Base-by-base conservation (phyloP, 64 coral and sea anemone species). In the Stichodactyla mertensii region DNA sequence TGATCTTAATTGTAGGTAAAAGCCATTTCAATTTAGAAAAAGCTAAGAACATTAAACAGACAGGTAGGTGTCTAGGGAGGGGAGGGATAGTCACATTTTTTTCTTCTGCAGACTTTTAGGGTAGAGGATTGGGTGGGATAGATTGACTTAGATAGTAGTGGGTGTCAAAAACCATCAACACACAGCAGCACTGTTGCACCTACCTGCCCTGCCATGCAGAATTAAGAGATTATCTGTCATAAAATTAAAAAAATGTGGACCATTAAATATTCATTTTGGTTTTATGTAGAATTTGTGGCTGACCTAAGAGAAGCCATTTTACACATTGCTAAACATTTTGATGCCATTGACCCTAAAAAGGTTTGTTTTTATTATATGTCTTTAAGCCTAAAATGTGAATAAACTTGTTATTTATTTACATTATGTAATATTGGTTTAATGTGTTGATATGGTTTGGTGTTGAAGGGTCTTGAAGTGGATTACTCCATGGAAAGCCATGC, bases 401-500 rank as follows among this genome's bases (percentile, higher is more conserved):
- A 45, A 45, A 45, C 3, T 45, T 45, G 36, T 45, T 45, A 45
- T 45, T 45, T 45, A 45, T 45, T 45, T 45, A 16, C 59, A 61
- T 20, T 69, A 69, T 7, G 7, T 69, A 6, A 69, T 69, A 22
- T 23, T 20, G 19, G n/a, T 69, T 69, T 69, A n/a, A 31, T 27
- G 7, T 31, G 10, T 31, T 74, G 69, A 74, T n/a, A 31, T 28
- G n/a, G 24, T 10, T 81, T 55, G 53, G 16, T 55, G 18, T 18
- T 85, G 10, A 60, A 98, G 95, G 95, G 95, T 52, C 84, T 94
- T 22, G 92, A 98, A 82, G 89, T 98, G 51, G 95, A 98, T 71
- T 98, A 98, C 64, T 98, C 95, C 23, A 93, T 98, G 92, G 95
- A 94, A 51, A 98, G 95, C 54, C 95, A 98, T 83, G 92, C 89